Base-by-base conservation (phyloP, 64 coral and sea anemone genomes). In the Dendrophyllia cribrosa region DNA sequence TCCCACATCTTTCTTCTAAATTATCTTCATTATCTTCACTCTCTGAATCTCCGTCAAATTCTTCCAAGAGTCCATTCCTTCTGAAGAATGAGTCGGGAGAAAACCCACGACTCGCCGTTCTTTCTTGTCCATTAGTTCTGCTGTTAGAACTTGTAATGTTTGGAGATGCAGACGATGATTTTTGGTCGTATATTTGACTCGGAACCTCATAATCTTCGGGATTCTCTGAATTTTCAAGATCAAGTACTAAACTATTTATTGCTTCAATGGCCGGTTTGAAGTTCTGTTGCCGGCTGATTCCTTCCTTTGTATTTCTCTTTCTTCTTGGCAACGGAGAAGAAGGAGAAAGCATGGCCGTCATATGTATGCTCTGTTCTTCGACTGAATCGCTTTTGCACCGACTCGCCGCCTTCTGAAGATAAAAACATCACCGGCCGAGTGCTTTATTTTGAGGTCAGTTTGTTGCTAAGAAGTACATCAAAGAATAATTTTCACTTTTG, bases 211-310 rank as follows among this genome's bases (percentile, higher is more conserved):
- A 16, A 23, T 77, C 75, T 53, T 84, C 60, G 17, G 58, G 80
- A 51, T 68, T 3, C 64, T 84, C 80, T 84, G 80, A 49, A 84
- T 84, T 46, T 23, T 47, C 61, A 50, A 67, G 44, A 20, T 84
- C 80, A 5, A 20, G 61, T 10, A 67, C 20, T 51, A 84, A 66
- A 84, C 62, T 68, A 12, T 68, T 84, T 19, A 84, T 9, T 13
- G 80, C 10, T 22, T 68, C 24, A 1, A 84, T 22, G 19, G 60
- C 60, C 20, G 45, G 62, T 51, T 68, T 47, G 19, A 84, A 68
- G 7, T 84, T 62, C 20, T 43, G 43, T 68, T 68, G 60, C n/a
- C 45, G 44, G 45, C 17, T 24, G 9, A 67, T 51, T 84, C 61
- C 61, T 48, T 23, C 51, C 62, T 68, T 84, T 83, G 34, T 19